Base-by-base conservation (phyloP, 1,140 invertebrate genomes). In the Cyclina sinensis region DNA sequence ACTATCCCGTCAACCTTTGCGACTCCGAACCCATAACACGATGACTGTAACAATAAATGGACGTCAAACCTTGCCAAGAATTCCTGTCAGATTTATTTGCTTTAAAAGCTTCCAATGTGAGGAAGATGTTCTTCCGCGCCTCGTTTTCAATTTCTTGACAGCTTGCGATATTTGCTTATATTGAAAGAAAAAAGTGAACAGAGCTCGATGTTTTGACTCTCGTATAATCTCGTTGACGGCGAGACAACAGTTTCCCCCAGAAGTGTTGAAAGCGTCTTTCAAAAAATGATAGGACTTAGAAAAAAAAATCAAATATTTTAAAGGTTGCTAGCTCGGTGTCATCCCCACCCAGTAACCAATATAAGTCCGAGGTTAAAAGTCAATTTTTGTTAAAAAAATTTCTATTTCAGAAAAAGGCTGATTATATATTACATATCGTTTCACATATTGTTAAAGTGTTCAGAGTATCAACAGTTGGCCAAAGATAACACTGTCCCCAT, bases 71-170 rank as follows among this genome's bases (percentile, higher is more conserved):
- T 35, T 74, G 83, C 83, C 65, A 74, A 43, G 73, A 59, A 46
- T 37, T 35, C 39, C 83, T 86, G 65, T 76, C 83, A 76, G 70
- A 48, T 59, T 74, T 86, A 86, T 86, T 86, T 86, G 35, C 83
- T 74, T 86, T 74, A 86, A 86, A 86, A 74, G 83, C 68, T 43
- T 59, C 46, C 46, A 62, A 76, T 86, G 70, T 3, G 68, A 39
- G 46, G 68, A 76, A 74, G 21, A 76, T 74, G 70, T 57, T 43
- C 24, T 9, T n/a, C 18, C 9, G 51, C 30, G 24, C 2, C 51
- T 62, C 54, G n/a, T 81, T 32, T 57, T 39, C 51, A 65, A 81
- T 21, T 14, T 39, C 59, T 21, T 81, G 79, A 81, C 79, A 81
- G 79, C 79, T 81, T 81, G 79, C 51, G 35, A 62, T 81, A 65